A percentile compares a stretch with the other conserved stretches of the same genome.
phyloP scores from a whole-genome alignment of 2,113 vertebrate genomes.

The Sigmodon hispidus region DNA sequence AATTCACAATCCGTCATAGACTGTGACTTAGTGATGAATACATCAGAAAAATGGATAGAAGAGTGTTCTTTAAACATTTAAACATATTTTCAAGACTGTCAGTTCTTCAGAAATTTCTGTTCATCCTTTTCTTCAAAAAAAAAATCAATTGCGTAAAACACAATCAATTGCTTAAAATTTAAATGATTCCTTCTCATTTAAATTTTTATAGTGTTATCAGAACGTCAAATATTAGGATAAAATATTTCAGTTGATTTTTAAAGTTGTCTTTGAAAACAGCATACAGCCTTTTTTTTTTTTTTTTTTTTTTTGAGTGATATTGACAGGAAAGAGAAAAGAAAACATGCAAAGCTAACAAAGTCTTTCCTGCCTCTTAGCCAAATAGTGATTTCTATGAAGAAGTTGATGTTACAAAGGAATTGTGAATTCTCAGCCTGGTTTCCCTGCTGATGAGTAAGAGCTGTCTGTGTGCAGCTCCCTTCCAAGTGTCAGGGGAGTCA shows the following conservation, averaged over 20 bases:
- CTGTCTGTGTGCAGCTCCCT: slow-evolving; percentile 84
- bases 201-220: slow-evolving; percentile 49
- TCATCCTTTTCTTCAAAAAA: not conserved
- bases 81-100: not conserved
- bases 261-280: slow-evolving; percentile 75
- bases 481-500: slow-evolving; percentile 86
- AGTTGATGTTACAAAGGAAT: slow-evolving; percentile 85
- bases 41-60: not conserved
- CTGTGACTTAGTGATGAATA: not conserved
- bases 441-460: slow-evolving; percentile 84
- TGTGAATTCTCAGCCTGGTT: slow-evolving; percentile 84
- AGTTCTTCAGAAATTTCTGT: slow-evolving; percentile 1
- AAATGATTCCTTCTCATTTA: not conserved
- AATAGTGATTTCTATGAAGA: slow-evolving; percentile 84
- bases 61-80: slow-evolving; percentile 27
- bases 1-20: slow-evolving; percentile 3
- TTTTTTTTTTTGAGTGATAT: slow-evolving; percentile 49
- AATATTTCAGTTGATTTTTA: slow-evolving; percentile 70
- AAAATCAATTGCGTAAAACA: slow-evolving; percentile 17
- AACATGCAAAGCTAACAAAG: slow-evolving; percentile 80
- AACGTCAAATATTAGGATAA: slow-evolving; percentile 71
- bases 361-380: slow-evolving; percentile 83
- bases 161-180: slow-evolving; percentile 43
- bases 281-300: slow-evolving; percentile 54
- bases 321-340: not conserved